Percentiles rank a stretch among this genome's conserved stretches.
Conservation (phyloP, 2,888 invertebrate genomes). For the Cheilosia impressa region DNA sequence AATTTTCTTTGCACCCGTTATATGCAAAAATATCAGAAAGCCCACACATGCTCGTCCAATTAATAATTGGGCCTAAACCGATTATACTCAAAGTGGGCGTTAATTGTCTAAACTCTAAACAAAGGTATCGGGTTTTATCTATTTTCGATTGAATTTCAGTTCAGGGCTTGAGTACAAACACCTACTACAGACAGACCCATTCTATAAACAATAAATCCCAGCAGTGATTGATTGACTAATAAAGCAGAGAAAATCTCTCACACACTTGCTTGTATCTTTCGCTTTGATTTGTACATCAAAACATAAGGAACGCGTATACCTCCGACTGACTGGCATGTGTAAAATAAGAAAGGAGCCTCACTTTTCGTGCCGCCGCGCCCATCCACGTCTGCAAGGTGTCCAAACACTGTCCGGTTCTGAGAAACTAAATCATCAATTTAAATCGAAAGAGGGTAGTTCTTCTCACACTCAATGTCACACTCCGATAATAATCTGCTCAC, state of each 20-base stretch:
- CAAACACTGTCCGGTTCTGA: slow-evolving; percentile 2
- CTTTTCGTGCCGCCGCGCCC: not conserved
- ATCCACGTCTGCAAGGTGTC: slow-evolving; percentile 11
- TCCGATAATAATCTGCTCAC: slow-evolving; percentile 53
- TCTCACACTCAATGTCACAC: slow-evolving; percentile 36
- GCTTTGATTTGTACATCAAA: not conserved
- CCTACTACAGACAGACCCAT: not conserved
- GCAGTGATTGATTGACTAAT: slow-evolving; percentile 57
- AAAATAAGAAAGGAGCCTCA: slow-evolving; percentile 8
- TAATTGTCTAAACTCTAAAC: slow-evolving; percentile 34
- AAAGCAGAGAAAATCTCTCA: not conserved
- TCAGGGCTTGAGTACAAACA: not conserved
- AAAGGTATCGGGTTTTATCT: slow-evolving; percentile 2
- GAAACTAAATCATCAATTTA: slow-evolving; percentile 39
- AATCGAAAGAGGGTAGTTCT: no score
- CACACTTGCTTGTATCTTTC: slow-evolving; percentile 1
- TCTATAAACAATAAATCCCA: slow-evolving; percentile 8
- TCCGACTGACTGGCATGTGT: slow-evolving; percentile 30
- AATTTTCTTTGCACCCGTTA: no score
- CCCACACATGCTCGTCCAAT: no score
- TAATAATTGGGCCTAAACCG: not conserved
- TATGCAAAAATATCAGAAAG: no score
- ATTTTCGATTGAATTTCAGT: not conserved
- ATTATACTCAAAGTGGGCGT: slow-evolving; percentile 52
- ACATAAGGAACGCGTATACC: not conserved